Evolutionary conservation across 2,888 invertebrate species (phyloP), one percentile per base, ranked within the genome.

Genomic region (Troglohyphantes excavatus): DNA sequence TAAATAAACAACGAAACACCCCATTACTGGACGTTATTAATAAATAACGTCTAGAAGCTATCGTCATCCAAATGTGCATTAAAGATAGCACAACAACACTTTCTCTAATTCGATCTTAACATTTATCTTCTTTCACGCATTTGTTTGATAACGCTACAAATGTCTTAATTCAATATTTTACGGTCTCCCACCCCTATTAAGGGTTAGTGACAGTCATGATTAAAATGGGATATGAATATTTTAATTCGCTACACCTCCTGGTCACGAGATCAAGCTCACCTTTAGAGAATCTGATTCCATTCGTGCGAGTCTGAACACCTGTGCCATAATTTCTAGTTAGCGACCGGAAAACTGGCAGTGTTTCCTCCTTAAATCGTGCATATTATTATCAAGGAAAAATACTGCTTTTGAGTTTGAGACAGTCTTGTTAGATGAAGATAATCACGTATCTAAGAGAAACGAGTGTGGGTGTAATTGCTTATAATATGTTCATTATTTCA

Each of bases 221-320:
- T 39, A 39, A 39, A 53, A 53, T 53, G n/a, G n/a, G 53, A n/a
- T 53, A 53, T 53, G 53, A 53, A 53, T 53, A 53, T 53, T 53
- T 53, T 53, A 53, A 53, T 53, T 53, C 53, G n/a, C 5, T n/a
- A 6, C n/a, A 7, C 17, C 13, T 13, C 5, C 7, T 53, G 13
- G 53, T 53, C 53, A 53, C 53, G 53, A 53, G 13, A 53, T 53
- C 13, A 17, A 13, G 53, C 17, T n/a, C 53, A 53, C 53, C 3
- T 53, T 53, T 53, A 1, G 17, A 17, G 53, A 53, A 6, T n/a
- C n/a, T n/a, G 0, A n/a, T 39, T 39, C 53, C 1, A 17, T 53
- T 53, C n/a, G 53, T 53, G 53, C 9, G 53, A 53, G 17, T 13
- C 5, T 11, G 5, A 17, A 53, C 53, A 53, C n/a, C 53, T 53